Conservation (phyloP, 2,888 invertebrate genomes). For the Isotomurus palustris region DNA sequence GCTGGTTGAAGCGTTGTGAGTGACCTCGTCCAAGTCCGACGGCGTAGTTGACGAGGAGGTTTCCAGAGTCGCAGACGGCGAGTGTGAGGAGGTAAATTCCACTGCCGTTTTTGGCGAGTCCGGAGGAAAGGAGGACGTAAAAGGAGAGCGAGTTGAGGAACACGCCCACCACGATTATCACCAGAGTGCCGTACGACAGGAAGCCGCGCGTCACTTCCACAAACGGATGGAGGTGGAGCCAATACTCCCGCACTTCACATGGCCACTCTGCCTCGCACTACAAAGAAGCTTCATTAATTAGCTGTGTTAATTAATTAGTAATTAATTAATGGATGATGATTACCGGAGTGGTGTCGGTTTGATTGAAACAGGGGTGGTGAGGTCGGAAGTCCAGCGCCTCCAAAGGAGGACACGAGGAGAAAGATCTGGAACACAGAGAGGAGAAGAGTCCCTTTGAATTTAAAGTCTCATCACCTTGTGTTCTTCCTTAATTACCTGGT, state of each 20-base stretch:
- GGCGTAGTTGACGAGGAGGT: conserved; percentile 49
- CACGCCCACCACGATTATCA: conserved; percentile 49
- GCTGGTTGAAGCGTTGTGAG: conserved; percentile 47
- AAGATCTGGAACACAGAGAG: no score
- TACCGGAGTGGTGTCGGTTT: conserved; percentile 1
- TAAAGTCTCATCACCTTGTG: no score
- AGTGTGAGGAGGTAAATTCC: conserved; percentile 50
- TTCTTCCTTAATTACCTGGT: no score
- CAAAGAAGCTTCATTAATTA: not conserved
- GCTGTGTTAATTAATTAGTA: not conserved
- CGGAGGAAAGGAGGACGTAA: conserved; percentile 48
- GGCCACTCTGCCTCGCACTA: conserved; percentile 47
- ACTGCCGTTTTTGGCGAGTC: conserved; percentile 49
- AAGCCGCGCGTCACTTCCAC: conserved; percentile 48
- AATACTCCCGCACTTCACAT: conserved; percentile 49
- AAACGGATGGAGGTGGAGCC: conserved; percentile 48
- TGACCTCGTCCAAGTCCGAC: conserved; percentile 49
- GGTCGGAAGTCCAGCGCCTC: conserved; percentile 17
- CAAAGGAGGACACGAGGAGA: no score
- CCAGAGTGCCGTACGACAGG: conserved; percentile 48
- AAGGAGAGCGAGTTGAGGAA: conserved; percentile 49
- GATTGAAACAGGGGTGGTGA: conserved; percentile 24
- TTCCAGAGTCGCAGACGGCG: conserved; percentile 50
- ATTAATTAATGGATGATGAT: not conserved
- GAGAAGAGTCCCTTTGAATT: no score